phyloP scores from a whole-genome alignment of 2,797 vertebrate species.

The Rhinogobio ventralis region DNA sequence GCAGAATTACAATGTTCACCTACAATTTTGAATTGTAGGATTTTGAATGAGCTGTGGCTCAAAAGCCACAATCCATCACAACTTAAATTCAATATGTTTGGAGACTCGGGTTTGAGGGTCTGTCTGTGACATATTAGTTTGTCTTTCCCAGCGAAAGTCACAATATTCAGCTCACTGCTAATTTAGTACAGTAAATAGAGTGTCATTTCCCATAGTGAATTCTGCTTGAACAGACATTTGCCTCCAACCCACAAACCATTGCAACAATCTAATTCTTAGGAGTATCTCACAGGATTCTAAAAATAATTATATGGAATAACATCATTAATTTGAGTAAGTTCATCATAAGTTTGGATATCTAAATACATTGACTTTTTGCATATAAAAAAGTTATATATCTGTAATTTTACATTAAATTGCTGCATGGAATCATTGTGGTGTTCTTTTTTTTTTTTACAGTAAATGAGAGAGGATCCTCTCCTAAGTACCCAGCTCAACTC shows the following conservation, averaged over 20 bases:
- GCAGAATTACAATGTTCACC: constrained; percentile 57
- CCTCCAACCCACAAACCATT: constrained; percentile 22
- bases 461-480: constrained; percentile 26
- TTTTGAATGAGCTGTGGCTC: constrained; percentile 64
- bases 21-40: constrained; percentile 65
- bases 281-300: not conserved
- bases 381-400: not conserved
- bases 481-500: not conserved
- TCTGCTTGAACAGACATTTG: constrained; percentile 14
- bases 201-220: constrained; percentile 9
- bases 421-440: not conserved
- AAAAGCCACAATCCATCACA: constrained; percentile 68
- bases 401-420: constrained; percentile 2
- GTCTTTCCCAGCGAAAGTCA: constrained; percentile 48
- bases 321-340: not conserved
- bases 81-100: constrained; percentile 57
- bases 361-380: not conserved
- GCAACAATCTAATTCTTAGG: not conserved
- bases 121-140: constrained; percentile 34
- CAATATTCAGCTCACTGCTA: constrained; percentile 55
- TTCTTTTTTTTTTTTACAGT: not conserved
- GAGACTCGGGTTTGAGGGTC: constrained; percentile 20
- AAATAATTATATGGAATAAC: constrained; percentile 6
- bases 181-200: constrained; percentile 45
- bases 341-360: not conserved